phyloP scores from a whole-genome alignment of 2,113 vertebrate genomes.

The Paramormyrops kingsleyae region DNA sequence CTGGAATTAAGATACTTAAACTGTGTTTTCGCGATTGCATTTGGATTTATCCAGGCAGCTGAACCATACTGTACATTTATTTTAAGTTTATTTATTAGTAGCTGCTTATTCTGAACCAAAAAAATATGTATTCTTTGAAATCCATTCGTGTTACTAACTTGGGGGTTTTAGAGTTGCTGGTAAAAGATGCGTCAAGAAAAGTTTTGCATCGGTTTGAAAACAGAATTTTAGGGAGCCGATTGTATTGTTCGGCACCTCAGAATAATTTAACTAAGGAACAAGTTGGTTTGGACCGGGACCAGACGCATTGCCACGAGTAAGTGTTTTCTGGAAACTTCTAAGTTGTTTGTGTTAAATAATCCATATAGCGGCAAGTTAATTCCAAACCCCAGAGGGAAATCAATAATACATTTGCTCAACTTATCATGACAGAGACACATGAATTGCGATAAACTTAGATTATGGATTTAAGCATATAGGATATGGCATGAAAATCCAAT shows the following conservation, averaged over 20 bases:
- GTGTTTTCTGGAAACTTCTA: neutral
- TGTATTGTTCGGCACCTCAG: neutral
- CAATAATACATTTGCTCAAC: neutral
- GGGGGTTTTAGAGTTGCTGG: conserved; percentile 18
- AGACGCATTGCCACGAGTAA: conserved; percentile 5
- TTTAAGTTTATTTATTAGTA: neutral
- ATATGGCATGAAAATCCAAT: neutral
- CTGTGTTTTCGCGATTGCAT: neutral
- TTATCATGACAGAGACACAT: neutral
- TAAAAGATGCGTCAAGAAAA: conserved; percentile 23
- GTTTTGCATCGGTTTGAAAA: neutral
- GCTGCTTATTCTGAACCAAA: neutral
- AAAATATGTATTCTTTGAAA: neutral
- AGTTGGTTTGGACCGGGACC: conserved; percentile 18
- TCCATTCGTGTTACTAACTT: conserved; percentile 29
- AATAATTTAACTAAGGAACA: neutral
- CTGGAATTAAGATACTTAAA: neutral
- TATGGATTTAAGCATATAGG: neutral
- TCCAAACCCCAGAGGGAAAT: neutral
- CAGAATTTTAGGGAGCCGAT: neutral
- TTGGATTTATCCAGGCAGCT: neutral
- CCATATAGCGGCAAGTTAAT: neutral
- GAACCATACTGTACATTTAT: neutral
- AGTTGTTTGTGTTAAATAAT: neutral
- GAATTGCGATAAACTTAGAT: neutral